Evolutionary conservation across 2,113 vertebrate genomes (phyloP).

Genomic region (Leucopternis melanops): DNA sequence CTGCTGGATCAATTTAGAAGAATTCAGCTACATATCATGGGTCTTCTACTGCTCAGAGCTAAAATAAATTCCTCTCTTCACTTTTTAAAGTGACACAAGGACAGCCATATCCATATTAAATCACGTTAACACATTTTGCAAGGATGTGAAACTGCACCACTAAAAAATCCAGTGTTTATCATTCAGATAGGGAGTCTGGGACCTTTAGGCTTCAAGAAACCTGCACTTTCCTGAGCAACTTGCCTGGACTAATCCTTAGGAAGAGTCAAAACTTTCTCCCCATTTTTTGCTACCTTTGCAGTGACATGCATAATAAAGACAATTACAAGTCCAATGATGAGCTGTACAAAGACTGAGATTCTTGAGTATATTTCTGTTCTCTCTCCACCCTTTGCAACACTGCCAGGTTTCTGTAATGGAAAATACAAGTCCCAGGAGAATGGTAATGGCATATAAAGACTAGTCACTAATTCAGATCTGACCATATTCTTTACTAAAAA

Average conservation of each 20-base stretch:
- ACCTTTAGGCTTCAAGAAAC: background rate
- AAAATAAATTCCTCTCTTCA: background rate
- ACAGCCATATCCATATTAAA: background rate
- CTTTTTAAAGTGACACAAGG: background rate
- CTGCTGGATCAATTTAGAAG: conserved; percentile 56
- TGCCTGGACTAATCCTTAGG: background rate
- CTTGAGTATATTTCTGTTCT: background rate
- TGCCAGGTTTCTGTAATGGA: background rate
- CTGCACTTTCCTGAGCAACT: background rate
- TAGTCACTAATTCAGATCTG: background rate
- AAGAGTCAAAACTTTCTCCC: background rate
- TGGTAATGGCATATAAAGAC: background rate
- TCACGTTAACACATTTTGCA: background rate
- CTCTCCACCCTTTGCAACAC: background rate
- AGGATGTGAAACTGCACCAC: background rate
- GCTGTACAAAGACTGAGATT: background rate
- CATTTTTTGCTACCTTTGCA: background rate
- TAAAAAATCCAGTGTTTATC: background rate
- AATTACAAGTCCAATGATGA: background rate
- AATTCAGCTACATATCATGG: background rate
- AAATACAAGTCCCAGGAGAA: background rate
- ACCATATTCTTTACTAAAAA: background rate
- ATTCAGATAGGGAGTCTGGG: background rate
- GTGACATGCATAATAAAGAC: background rate
- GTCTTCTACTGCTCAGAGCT: background rate